These are phyloP conservation scores for Hystrix cristata DNA, from an alignment of 2,113 vertebrate genomes.

Conservation along the genomic window DNA sequence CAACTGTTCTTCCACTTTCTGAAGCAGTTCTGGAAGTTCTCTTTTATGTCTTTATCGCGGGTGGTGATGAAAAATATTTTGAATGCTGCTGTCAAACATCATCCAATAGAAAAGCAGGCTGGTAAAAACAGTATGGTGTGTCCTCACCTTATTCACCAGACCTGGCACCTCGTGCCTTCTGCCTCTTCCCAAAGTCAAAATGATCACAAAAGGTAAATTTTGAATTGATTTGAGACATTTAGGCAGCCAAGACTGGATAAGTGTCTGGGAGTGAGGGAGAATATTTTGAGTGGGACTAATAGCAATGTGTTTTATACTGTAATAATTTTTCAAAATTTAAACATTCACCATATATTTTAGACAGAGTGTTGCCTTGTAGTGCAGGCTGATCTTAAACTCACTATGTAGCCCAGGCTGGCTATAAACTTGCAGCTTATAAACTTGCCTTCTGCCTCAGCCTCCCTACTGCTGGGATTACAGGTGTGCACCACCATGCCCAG, in stretches of 20 bases:
- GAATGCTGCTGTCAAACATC: not conserved
- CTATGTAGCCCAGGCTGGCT: not conserved
- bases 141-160: not conserved
- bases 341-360: no score
- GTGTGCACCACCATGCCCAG: not conserved
- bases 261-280: no score
- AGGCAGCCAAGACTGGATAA: no score
- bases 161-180: not conserved
- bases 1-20: not conserved
- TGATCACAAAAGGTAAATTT: no score
- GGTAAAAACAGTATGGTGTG: not conserved
- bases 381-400: not conserved
- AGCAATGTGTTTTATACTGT: no score
- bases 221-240: no score
- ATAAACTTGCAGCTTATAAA: not conserved
- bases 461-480: not conserved
- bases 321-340: no score
- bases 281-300: no score
- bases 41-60: not conserved
- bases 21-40: not conserved
- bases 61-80: not conserved
- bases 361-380: not conserved
- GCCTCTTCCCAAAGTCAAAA: not conserved
- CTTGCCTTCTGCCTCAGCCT: not conserved
- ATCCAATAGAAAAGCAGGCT: not conserved